Evolutionary conservation across 1,140 invertebrate species (phyloP), one percentile per base, ranked within the genome.

Genomic region (Ips typographus): DNA sequence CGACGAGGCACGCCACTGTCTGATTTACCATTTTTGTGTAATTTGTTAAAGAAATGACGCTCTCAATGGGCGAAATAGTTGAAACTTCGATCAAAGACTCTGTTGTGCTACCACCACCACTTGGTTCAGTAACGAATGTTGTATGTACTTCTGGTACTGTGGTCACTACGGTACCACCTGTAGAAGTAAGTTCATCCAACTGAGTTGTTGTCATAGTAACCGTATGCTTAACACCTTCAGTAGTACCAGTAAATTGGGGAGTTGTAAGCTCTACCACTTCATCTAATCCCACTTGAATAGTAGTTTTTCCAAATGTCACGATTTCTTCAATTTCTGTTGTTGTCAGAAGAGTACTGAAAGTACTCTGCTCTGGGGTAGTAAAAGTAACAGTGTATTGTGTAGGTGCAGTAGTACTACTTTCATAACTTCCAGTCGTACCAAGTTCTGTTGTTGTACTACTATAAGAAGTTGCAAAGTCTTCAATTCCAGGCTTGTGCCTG

Each of bases 1-100:
- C 87, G 55, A 83, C 82, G 70, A 65, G 57, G 63, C 69, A 71
- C 57, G 58, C 59, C 41, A 55, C 44, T 49, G 65, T 63, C 22
- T 40, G 63, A n/a, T 66, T 68, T 57, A 52, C 53, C 5, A 58
- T n/a, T 62, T 65, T 40, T 4, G 69, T 71, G 40, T 60, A 71
- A 39, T 71, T 71, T 43, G 8, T 71, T 7, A 71, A 7, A 39
- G 69, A 65, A 61, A 70, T 64, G 7, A 70, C 59, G 38, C 37
- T 49, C 39, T 6, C 6, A 53, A 40, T 42, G 6, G 57, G 3
- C 40, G 44, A 43, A n/a, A 59, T 68, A 8, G 59, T 56, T 63
- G 62, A 68, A 39, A 62, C 39, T 22, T 22, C 22, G 22, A 22
- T 22, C 22, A 22, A 22, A 38, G 58, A 2, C 53, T 64, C 49